Percentiles rank a stretch among this genome's conserved stretches.
These are phyloP conservation scores for Saiga tatarica DNA, from an alignment of 2,113 vertebrate genomes.

Conservation along the genomic window DNA sequence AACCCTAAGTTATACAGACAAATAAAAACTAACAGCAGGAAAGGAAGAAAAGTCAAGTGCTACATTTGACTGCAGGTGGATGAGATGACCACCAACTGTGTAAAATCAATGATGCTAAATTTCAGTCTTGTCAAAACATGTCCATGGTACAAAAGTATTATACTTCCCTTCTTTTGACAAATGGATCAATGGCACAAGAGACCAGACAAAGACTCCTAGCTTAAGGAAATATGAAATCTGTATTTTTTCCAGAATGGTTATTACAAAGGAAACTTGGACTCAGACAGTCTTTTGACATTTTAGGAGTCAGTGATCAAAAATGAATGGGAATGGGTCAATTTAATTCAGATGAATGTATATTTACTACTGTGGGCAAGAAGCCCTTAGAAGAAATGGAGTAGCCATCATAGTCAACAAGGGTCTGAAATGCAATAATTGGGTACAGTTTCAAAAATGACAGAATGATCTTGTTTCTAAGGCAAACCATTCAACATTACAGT, in stretches of 20 bases:
- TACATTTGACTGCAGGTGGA: neutral
- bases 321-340: neutral
- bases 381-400: neutral
- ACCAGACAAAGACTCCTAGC: neutral
- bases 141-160: neutral
- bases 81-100: neutral
- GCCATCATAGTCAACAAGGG: neutral
- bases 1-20: neutral
- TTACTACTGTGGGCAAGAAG: neutral
- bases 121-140: neutral
- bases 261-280: neutral
- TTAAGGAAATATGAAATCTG: neutral
- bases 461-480: neutral
- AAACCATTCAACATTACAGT: neutral
- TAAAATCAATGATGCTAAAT: conserved; percentile 17
- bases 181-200: neutral
- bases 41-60: neutral
- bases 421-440: neutral
- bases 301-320: neutral
- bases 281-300: neutral
- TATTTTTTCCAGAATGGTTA: neutral
- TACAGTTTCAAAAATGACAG: neutral
- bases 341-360: neutral
- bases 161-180: neutral
- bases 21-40: neutral